Conservation (phyloP, 2,888 invertebrate genomes). For the Neoascia interrupta region DNA sequence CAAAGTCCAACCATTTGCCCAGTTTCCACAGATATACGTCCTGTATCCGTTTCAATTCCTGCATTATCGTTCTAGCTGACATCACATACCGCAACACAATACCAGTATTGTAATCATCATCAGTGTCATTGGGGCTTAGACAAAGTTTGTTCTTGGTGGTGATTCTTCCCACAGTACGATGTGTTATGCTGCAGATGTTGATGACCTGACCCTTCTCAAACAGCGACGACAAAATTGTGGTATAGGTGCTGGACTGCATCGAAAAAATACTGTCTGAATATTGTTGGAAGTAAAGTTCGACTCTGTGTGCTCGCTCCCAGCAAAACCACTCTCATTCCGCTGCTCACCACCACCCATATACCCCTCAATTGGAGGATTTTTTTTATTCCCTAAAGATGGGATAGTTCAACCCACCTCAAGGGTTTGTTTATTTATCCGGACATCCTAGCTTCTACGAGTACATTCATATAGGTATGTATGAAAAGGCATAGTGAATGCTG, state of each 20-base stretch:
- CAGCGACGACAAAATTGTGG: conserved; percentile 2
- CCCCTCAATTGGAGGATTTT: neutral
- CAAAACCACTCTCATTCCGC: neutral
- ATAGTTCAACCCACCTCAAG: neutral
- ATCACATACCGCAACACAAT: too few species aligned
- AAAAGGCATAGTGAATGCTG: neutral
- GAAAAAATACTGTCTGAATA: too few species aligned
- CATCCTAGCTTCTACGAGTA: neutral
- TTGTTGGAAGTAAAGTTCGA: too few species aligned
- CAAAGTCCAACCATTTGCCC: too few species aligned
- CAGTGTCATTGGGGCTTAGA: conserved; percentile 51
- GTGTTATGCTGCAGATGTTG: conserved; percentile 26
- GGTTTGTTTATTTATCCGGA: conserved; percentile 20
- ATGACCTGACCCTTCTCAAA: conserved; percentile 30
- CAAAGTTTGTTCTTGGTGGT: conserved; percentile 29
- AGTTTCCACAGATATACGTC: too few species aligned
- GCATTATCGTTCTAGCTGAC: too few species aligned
- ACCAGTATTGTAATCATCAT: conserved; percentile 56
- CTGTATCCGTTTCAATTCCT: too few species aligned
- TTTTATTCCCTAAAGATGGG: neutral
- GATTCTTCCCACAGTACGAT: conserved; percentile 4
- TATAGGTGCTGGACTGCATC: conserved; percentile 20
- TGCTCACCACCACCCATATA: conserved; percentile 5
- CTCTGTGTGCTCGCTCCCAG: too few species aligned
- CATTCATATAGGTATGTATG: neutral